A percentile compares a stretch with the other conserved stretches of the same genome.
Evolutionary conservation across 2,888 invertebrate species (phyloP).

Genomic region (Hyalella azteca): DNA sequence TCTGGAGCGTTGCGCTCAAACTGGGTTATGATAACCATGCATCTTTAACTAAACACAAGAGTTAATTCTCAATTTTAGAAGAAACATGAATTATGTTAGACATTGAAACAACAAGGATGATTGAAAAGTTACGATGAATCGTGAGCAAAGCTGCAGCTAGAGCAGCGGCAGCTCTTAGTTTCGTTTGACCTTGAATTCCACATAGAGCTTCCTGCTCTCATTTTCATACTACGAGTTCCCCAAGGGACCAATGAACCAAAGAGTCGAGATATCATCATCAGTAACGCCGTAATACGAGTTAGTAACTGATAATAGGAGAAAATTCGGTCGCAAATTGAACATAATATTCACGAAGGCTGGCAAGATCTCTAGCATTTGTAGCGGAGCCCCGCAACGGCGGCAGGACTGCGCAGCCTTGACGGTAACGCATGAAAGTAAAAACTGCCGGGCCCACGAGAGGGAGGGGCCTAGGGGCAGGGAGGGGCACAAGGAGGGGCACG

Average conservation of each 20-base stretch:
- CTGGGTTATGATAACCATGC: too few species aligned
- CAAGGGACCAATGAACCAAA: not conserved
- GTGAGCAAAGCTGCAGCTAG: not conserved
- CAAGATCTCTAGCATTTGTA: constrained; percentile 5
- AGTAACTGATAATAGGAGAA: too few species aligned
- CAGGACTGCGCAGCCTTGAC: constrained; percentile 6
- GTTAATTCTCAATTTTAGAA: too few species aligned
- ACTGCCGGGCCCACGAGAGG: constrained; percentile 19
- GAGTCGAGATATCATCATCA: too few species aligned
- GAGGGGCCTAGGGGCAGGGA: not conserved
- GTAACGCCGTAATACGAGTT: too few species aligned
- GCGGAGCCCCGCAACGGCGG: constrained; percentile 20
- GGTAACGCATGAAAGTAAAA: constrained; percentile 30
- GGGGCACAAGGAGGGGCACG: not conserved
- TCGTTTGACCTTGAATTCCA: constrained; percentile 18
- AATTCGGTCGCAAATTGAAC: not conserved
- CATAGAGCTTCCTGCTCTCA: not conserved
- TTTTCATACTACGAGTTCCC: not conserved
- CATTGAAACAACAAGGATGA: too few species aligned
- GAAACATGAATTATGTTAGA: too few species aligned
- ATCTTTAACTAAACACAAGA: too few species aligned
- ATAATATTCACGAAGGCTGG: not conserved
- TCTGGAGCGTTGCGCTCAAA: too few species aligned
- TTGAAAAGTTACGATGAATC: too few species aligned
- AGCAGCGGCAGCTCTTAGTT: not conserved